Evolutionary conservation across 2,113 vertebrate species (phyloP).

Genomic region (Cochlearius cochlearius): DNA sequence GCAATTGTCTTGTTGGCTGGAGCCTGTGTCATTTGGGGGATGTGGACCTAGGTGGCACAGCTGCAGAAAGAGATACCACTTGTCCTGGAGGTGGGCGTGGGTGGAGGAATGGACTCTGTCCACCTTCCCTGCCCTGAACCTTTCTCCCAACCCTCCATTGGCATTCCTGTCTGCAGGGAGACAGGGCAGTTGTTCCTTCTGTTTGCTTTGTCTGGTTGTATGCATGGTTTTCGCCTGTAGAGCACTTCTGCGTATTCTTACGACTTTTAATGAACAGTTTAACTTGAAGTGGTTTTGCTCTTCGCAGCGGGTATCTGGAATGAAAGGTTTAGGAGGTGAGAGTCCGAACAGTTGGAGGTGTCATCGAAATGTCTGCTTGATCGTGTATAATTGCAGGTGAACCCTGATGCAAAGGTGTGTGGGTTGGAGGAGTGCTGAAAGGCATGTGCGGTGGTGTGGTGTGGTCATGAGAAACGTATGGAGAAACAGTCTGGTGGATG

Average conservation of each 20-base stretch:
- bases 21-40: background rate
- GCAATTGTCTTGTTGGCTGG: background rate
- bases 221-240: background rate
- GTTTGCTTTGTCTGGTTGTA: background rate
- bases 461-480: background rate
- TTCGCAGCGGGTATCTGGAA: background rate
- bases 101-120: background rate
- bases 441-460: accelerated
- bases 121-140: background rate
- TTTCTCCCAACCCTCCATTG: background rate
- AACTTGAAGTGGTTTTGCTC: background rate
- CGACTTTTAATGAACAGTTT: background rate
- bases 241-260: background rate
- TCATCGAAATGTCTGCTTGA: accelerated
- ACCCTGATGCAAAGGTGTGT: background rate
- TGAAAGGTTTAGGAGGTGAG: background rate
- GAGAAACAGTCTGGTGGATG: background rate
- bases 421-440: background rate
- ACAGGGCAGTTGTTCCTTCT: background rate
- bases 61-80: background rate
- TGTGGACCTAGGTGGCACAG: background rate
- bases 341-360: background rate
- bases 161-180: background rate
- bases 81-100: background rate
- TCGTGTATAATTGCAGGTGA: background rate